Evolutionary conservation across 2,113 vertebrate genomes (phyloP).

Genomic region (Hypanus sabinus): DNA sequence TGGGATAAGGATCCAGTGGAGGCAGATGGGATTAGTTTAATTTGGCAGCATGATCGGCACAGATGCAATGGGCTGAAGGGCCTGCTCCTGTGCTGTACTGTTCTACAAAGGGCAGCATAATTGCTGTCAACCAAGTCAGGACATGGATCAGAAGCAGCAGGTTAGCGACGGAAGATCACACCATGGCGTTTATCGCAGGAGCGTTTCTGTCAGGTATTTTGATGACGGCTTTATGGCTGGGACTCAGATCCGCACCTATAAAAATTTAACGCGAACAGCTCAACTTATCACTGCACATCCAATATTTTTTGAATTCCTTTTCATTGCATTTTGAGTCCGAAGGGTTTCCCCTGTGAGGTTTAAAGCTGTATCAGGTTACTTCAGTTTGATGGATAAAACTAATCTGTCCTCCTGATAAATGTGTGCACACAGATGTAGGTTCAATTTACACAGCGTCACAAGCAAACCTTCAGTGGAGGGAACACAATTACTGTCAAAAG

Average conservation of each 20-base stretch:
- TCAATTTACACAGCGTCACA: neutral
- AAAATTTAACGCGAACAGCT: neutral
- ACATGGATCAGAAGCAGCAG: neutral
- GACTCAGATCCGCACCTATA: neutral
- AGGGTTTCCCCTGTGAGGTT: neutral
- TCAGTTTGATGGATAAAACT: slow-evolving; percentile 1
- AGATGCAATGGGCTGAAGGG: no score
- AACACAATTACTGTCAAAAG: neutral
- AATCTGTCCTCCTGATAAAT: neutral
- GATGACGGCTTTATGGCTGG: neutral
- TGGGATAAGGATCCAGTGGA: no score
- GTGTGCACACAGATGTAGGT: neutral
- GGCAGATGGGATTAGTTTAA: no score
- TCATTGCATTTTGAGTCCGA: neutral
- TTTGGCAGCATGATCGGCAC: no score
- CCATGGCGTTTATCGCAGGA: no score
- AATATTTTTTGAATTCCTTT: neutral
- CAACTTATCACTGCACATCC: neutral
- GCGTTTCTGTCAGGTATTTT: neutral
- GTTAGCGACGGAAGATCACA: neutral
- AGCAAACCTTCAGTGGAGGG: neutral
- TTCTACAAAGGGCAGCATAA: neutral
- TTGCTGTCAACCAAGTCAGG: neutral
- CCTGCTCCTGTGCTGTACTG: no score
- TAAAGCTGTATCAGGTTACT: slow-evolving; percentile 25